Base-by-base conservation (phyloP, 2,888 invertebrate species). In the Aplocera efformata region DNA sequence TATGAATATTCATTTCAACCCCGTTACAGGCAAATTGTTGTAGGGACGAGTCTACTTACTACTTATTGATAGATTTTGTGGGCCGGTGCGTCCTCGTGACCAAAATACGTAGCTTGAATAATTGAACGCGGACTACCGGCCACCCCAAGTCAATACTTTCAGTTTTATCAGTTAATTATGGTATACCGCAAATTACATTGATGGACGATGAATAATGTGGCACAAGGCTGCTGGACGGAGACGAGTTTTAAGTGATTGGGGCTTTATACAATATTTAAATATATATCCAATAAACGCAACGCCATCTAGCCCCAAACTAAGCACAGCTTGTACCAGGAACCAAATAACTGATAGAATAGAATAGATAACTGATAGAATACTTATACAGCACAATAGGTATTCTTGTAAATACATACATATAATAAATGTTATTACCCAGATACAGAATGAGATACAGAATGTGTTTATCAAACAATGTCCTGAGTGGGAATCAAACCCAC, bases 91-190 rank as follows among this genome's bases (percentile, higher is more conserved):
- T 73, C 82, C 82, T 77, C 82, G 78, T 81, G 80, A 80, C 84
- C 80, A 83, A 82, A 85, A 83, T 85, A 85, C 79, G 71, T 65
- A 68, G 59, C 59, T 58, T 85, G 83, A 85, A 85, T 86, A 75
- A 85, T 85, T 81, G 71, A 85, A 72, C 59, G 56, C 47, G 32
- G 29, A 31, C 11, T 60, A 52, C 57, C 67, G 56, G 53, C 70
- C 71, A 60, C 70, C 63, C 53, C 58, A 50, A 42, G 50, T 52
- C 56, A 46, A 51, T 60, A 69, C 67, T 67, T 68, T 71, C 60
- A 71, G 65, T 69, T 68, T 72, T 71, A 71, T 72, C 65, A 65
- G 59, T 64, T 67, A 61, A 70, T 72, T 70, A 67, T 64, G 63
- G 61, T 57, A 53, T 50, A 55, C 50, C 50, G 64, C 49, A 38